Evolutionary conservation across 2,797 vertebrate species (phyloP).

Genomic region (Mus minutoides): DNA sequence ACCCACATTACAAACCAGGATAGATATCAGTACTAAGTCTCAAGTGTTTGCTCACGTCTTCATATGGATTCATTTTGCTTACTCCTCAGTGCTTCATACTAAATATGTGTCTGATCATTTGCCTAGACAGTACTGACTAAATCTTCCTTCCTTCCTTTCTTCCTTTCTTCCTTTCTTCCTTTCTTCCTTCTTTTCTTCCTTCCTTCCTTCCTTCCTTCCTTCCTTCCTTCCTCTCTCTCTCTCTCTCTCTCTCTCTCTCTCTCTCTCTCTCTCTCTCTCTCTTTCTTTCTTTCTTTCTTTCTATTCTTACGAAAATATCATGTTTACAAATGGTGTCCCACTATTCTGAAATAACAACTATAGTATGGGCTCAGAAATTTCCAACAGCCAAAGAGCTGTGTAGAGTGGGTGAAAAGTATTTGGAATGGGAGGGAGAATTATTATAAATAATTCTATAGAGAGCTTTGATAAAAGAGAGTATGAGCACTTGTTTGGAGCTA

Average conservation of each 20-base stretch:
- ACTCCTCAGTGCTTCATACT: background rate
- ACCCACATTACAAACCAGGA: background rate
- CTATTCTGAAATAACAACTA: background rate
- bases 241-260: too few species aligned
- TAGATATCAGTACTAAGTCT: background rate
- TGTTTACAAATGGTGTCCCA: background rate
- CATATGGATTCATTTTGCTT: background rate
- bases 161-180: background rate
- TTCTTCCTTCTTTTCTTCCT: too few species aligned
- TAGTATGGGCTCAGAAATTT: background rate
- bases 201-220: background rate
- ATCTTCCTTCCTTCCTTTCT: background rate
- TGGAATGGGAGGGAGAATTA: background rate
- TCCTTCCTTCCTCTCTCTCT: too few species aligned
- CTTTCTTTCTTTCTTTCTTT: background rate
- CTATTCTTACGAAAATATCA: background rate
- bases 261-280: too few species aligned
- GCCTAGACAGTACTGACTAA: background rate
- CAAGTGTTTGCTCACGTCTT: background rate
- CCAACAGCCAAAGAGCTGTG: background rate
- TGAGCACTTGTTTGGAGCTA: background rate
- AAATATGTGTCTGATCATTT: background rate
- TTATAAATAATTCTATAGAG: background rate
- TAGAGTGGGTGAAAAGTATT: background rate
- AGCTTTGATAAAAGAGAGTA: background rate